Evolutionary conservation across 2,113 vertebrate species (phyloP).

Genomic region (Vicugna pacos): DNA sequence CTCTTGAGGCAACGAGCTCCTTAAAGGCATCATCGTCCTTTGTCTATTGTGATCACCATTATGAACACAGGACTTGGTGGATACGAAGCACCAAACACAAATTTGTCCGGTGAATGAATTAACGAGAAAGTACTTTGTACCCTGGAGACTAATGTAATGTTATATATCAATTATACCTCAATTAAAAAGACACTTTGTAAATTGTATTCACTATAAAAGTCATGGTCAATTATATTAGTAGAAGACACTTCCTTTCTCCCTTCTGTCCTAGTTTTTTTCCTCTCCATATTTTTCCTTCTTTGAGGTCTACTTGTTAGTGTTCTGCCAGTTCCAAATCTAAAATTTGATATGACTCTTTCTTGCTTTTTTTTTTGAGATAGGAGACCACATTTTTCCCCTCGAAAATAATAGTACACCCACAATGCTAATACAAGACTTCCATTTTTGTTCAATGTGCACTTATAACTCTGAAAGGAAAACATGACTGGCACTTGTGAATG

Average conservation of each 20-base stretch:
- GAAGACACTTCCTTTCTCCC: neutral
- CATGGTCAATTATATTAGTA: neutral
- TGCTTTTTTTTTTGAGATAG: neutral
- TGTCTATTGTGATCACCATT: neutral
- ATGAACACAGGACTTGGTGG: neutral
- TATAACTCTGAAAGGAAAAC: neutral
- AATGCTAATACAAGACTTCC: neutral
- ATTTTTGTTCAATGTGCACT: neutral
- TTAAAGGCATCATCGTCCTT: neutral
- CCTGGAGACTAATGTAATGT: neutral
- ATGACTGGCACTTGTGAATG: neutral
- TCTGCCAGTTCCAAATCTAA: slow-evolving; percentile 19
- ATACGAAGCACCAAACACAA: neutral
- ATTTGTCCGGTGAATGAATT: neutral
- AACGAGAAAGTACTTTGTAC: neutral
- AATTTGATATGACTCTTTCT: neutral
- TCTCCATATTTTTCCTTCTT: neutral
- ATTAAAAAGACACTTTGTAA: neutral
- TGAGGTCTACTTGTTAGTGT: neutral
- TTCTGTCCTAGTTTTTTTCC: slow-evolving; percentile 55
- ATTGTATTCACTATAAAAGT: slow-evolving; percentile 3
- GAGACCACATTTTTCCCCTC: neutral
- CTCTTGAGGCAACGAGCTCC: neutral
- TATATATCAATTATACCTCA: neutral
- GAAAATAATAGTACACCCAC: neutral